Evolutionary conservation across 2,888 invertebrate genomes (phyloP).

Genomic region (Cryptocephalus moraei): DNA sequence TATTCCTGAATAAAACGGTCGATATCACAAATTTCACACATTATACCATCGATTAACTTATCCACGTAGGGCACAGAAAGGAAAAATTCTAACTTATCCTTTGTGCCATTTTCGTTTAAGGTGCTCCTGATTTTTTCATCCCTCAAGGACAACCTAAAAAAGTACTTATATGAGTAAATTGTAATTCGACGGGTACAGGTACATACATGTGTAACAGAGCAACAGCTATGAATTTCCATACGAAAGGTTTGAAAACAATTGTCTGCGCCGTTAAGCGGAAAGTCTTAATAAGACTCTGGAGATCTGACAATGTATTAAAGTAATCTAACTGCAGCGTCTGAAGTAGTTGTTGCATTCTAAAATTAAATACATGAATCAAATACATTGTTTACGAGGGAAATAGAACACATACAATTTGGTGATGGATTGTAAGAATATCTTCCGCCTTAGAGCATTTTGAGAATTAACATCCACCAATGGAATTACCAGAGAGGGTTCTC

Average conservation of each 20-base stretch:
- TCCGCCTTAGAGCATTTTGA: constrained; percentile 54
- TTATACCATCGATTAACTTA: constrained; percentile 17
- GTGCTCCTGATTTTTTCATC: constrained; percentile 20
- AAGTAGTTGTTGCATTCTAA: constrained; percentile 23
- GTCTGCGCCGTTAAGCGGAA: constrained; percentile 60
- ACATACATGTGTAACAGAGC: constrained; percentile 57
- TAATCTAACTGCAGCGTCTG: constrained; percentile 16
- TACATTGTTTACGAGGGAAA: not conserved
- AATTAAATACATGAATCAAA: constrained; percentile 9
- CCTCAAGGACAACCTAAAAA: constrained; percentile 27
- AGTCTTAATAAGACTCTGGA: constrained; percentile 48
- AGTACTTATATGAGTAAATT: not conserved
- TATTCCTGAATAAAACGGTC: constrained; percentile 23
- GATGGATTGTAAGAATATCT: constrained; percentile 58
- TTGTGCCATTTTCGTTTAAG: constrained; percentile 18
- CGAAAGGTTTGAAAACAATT: constrained; percentile 58
- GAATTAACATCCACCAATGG: constrained; percentile 58
- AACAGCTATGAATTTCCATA: constrained; percentile 63
- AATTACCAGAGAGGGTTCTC: constrained; percentile 38
- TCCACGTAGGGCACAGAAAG: constrained; percentile 18
- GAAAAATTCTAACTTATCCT: constrained; percentile 18
- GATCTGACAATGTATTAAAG: constrained; percentile 31
- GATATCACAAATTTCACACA: constrained; percentile 19
- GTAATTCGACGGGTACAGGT: constrained; percentile 2
- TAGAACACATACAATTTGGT: constrained; percentile 45